These are phyloP conservation scores for Lasioglossum marginatum DNA, from an alignment of 2,888 invertebrate species.

Conservation along the genomic window DNA sequence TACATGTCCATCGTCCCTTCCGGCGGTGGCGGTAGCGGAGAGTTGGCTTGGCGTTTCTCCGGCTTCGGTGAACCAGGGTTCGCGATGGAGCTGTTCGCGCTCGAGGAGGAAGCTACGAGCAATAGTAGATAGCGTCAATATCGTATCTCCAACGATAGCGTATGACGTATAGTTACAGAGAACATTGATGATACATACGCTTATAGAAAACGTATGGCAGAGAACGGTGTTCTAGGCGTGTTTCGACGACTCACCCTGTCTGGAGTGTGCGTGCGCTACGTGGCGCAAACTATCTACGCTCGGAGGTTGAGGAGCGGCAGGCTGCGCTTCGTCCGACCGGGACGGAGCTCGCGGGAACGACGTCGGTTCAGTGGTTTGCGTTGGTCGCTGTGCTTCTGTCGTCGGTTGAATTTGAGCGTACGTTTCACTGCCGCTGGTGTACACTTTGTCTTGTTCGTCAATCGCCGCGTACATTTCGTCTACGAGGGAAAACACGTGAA, in stretches of 20 bases:
- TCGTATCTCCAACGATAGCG: neutral
- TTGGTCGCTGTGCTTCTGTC: constrained; percentile 82
- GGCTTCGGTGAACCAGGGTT: constrained; percentile 95
- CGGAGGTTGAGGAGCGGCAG: constrained; percentile 86
- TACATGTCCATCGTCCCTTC: constrained; percentile 82
- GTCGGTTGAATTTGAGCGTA: constrained; percentile 92
- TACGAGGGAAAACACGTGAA: constrained; percentile 75
- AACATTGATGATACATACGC: neutral
- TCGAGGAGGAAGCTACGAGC: constrained; percentile 89
- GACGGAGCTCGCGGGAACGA: constrained; percentile 73
- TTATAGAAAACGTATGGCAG: neutral
- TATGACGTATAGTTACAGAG: neutral
- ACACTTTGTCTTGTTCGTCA: constrained; percentile 89
- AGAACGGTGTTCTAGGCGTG: neutral
- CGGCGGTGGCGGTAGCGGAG: constrained; percentile 94
- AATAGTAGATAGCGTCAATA: neutral
- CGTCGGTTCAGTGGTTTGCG: constrained; percentile 78
- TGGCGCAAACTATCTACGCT: constrained; percentile 88
- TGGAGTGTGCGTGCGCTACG: constrained; percentile 87
- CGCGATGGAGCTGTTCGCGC: constrained; percentile 89
- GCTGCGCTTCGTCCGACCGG: constrained; percentile 77
- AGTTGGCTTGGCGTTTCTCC: constrained; percentile 95
- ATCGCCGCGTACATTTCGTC: constrained; percentile 97
- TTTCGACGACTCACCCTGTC: constrained; percentile 85
- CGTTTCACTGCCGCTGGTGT: constrained; percentile 93